Conservation (phyloP, 2,797 vertebrate genomes). For the Steatocranus sp. region DNA sequence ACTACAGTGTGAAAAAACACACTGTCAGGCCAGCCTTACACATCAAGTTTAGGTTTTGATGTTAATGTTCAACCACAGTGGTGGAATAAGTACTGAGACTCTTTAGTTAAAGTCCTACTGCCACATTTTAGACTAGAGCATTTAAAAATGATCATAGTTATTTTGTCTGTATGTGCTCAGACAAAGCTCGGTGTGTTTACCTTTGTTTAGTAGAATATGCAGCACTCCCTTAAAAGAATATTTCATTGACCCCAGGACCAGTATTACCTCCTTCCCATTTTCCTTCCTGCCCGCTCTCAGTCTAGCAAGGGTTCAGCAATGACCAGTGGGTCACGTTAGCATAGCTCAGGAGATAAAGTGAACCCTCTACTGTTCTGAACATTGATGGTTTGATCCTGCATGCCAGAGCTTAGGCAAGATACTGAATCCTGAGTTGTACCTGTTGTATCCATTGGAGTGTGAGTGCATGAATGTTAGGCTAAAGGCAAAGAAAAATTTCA, state of each 20-base stretch:
- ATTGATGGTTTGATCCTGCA: accelerated
- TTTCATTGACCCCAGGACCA: background rate
- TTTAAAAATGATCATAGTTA: background rate
- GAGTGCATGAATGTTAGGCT: accelerated
- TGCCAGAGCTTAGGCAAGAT: background rate
- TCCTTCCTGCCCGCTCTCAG: background rate
- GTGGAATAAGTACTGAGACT: background rate
- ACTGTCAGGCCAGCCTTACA: background rate
- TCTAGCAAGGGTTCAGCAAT: accelerated
- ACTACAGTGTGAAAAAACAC: background rate
- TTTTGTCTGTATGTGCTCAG: background rate
- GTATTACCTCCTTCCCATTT: background rate
- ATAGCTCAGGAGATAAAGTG: background rate
- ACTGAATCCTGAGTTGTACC: background rate
- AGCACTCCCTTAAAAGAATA: accelerated
- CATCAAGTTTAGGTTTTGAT: background rate
- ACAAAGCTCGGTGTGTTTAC: background rate
- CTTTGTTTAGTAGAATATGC: background rate
- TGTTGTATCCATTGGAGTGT: background rate
- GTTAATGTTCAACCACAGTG: background rate
- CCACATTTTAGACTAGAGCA: background rate
- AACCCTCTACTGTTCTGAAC: background rate
- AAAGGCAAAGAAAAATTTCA: accelerated
- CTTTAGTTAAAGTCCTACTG: accelerated
- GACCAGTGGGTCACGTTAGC: background rate